phyloP scores from a whole-genome alignment of 2,797 vertebrate genomes.

The Megalops cyprinoides region DNA sequence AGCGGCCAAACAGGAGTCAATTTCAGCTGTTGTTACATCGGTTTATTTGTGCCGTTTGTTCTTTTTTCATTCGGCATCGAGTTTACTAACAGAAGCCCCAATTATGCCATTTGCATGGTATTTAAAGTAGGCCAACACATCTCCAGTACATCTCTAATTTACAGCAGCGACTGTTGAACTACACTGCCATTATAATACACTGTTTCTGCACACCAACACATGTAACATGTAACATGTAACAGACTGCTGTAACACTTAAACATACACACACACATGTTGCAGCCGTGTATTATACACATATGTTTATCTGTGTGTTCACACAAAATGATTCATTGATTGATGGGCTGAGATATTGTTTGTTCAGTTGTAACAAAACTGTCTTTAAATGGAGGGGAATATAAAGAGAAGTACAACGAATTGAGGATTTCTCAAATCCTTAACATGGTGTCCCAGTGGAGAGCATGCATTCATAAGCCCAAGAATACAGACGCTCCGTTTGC shows the following conservation, averaged over 20 bases:
- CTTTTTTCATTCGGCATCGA: background rate
- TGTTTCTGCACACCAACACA: too few relatives aligned
- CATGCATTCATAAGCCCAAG: background rate
- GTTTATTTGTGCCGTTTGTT: background rate
- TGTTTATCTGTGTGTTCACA: too few relatives aligned
- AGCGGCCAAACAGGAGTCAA: background rate
- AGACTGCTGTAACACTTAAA: background rate
- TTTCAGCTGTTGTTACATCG: background rate
- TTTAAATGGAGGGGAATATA: too few relatives aligned
- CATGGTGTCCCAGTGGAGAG: background rate
- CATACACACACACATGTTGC: too few relatives aligned
- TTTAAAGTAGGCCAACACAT: background rate
- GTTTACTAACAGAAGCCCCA: background rate
- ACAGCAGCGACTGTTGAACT: too few relatives aligned
- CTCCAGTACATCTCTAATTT: too few relatives aligned
- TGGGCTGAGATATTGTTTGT: too few relatives aligned
- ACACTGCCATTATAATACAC: too few relatives aligned
- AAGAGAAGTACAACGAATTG: too few relatives aligned
- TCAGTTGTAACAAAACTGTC: too few relatives aligned
- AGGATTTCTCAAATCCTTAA: slow-evolving; percentile 5
- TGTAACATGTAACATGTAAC: slow-evolving; percentile 17
- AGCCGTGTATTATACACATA: too few relatives aligned
- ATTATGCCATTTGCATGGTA: background rate
- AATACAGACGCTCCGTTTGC: slow-evolving; percentile 20
- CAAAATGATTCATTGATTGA: too few relatives aligned